Percentiles rank a stretch among this genome's conserved stretches.
Evolutionary conservation across 2,888 invertebrate genomes (phyloP).

Genomic region (Steinernema carpocapsae): DNA sequence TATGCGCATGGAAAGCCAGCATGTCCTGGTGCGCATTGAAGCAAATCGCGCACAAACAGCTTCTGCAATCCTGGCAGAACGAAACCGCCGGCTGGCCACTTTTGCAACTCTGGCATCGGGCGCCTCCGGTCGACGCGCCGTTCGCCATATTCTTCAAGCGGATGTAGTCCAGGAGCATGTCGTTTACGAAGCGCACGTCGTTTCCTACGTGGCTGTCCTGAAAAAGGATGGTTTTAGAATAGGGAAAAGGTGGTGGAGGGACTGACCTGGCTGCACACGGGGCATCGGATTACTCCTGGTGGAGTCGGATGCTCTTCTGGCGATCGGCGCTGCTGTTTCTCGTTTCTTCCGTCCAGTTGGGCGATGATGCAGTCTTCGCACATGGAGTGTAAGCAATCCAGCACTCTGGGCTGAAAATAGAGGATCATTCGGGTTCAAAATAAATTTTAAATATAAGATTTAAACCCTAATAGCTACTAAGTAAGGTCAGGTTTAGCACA

Average conservation of each 20-base stretch:
- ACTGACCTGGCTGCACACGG: constrained; percentile 79
- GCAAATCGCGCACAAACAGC: constrained; percentile 89
- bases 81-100: constrained; percentile 91
- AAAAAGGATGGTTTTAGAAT: constrained; percentile 22
- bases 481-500: too few relatives aligned
- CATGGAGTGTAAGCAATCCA: constrained; percentile 92
- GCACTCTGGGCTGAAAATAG: constrained; percentile 78
- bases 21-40: constrained; percentile 93
- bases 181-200: constrained; percentile 73
- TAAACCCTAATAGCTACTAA: too few relatives aligned
- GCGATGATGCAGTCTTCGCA: constrained; percentile 83
- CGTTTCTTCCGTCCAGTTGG: constrained; percentile 58
- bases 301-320: constrained; percentile 53
- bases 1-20: constrained; percentile 93
- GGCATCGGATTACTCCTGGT: constrained; percentile 68
- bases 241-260: too few relatives aligned
- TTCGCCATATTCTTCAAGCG: constrained; percentile 73
- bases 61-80: constrained; percentile 88
- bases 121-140: constrained; percentile 66
- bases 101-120: constrained; percentile 77
- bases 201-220: constrained; percentile 66
- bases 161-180: constrained; percentile 85
- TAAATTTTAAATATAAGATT: background rate
- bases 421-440: too few relatives aligned
- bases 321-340: constrained; percentile 36